Percentiles rank a stretch among this genome's conserved stretches.
Evolutionary conservation across 2,113 vertebrate genomes (phyloP).

Genomic region (Semicossyphus pulcher): DNA sequence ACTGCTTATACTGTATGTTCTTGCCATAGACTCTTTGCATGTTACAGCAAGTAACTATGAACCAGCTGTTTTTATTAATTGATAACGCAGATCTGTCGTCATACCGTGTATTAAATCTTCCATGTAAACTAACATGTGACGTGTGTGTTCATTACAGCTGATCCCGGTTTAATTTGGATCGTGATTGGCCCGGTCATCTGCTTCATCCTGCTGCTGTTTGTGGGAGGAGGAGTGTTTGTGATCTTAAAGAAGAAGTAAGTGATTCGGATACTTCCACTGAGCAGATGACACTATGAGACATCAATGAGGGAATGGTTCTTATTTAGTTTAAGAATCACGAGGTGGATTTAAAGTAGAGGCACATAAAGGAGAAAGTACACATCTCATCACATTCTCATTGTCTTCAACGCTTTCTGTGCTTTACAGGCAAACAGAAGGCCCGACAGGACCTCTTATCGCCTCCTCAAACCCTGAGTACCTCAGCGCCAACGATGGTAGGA

Average conservation of each 20-base stretch:
- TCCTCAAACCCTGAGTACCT: conserved; percentile 98
- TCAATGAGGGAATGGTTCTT: background rate
- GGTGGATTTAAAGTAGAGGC: background rate
- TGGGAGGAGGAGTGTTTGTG: conserved; percentile 85
- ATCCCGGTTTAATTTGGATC: conserved; percentile 87
- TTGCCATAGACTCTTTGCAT: background rate
- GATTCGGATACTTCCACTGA: background rate
- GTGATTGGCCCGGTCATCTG: conserved; percentile 91
- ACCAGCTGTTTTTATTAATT: no score
- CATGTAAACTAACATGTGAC: conserved; percentile 8
- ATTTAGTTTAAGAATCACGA: background rate
- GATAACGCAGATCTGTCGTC: background rate
- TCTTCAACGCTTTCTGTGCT: conserved; percentile 21
- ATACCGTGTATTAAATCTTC: background rate
- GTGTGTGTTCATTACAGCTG: conserved; percentile 78
- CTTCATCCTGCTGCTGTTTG: conserved; percentile 86
- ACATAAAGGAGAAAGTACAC: background rate
- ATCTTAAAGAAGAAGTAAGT: conserved; percentile 92
- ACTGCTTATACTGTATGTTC: background rate
- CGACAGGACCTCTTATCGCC: conserved; percentile 92
- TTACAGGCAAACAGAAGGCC: conserved; percentile 92
- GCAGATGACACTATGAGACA: background rate
- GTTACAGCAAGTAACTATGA: background rate
- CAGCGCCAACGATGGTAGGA: conserved; percentile 94
- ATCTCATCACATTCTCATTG: no score